A percentile compares a stretch with the other conserved stretches of the same genome.
Evolutionary conservation across 2,113 vertebrate genomes (phyloP).

Genomic region (Sporophila hypoxantha): DNA sequence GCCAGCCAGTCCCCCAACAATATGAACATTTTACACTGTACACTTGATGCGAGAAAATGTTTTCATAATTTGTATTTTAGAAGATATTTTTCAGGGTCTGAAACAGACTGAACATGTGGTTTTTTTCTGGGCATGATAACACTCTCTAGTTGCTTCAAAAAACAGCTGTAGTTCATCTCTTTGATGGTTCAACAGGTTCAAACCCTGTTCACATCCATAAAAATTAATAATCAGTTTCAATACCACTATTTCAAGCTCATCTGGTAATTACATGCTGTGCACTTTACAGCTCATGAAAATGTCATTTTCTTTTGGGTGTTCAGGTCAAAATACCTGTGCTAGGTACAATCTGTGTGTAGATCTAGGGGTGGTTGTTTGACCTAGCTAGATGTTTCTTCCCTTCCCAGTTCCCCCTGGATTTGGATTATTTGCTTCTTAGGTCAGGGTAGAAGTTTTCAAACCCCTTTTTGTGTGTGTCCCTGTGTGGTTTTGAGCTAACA

Average conservation of each 20-base stretch:
- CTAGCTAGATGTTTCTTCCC: neutral
- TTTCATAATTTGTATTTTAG: neutral
- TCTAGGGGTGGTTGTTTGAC: fast-evolving
- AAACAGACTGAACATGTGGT: neutral
- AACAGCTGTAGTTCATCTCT: neutral
- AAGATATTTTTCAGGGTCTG: neutral
- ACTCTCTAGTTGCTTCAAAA: neutral
- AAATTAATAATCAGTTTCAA: neutral
- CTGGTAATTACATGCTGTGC: fast-evolving
- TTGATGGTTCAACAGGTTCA: too few relatives aligned
- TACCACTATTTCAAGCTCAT: neutral
- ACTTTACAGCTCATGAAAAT: neutral
- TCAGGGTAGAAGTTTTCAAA: neutral
- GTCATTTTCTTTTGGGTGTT: neutral
- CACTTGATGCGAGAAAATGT: neutral
- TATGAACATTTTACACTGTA: neutral
- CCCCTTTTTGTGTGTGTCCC: neutral
- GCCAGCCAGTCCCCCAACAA: neutral
- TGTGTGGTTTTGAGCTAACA: neutral
- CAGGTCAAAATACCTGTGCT: neutral
- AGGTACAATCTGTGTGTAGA: neutral
- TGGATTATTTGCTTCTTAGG: neutral
- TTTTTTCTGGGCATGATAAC: neutral
- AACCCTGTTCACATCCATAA: neutral
- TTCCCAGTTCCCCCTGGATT: neutral